Conservation (phyloP, 1,140 invertebrate species). For the Danaus melanippus region DNA sequence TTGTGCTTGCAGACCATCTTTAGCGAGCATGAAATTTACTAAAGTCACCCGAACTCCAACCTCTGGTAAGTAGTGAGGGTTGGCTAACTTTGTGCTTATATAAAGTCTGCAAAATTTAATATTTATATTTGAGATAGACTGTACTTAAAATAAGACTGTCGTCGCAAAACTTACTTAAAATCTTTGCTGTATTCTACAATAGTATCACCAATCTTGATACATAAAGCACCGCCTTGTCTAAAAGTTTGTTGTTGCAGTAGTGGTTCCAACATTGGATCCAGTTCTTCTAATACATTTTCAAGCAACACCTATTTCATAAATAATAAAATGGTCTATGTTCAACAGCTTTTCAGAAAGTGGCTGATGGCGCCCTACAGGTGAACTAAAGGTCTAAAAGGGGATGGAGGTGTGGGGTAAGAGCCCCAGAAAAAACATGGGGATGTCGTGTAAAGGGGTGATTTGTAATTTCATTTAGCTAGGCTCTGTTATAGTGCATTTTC, state of each 20-base stretch:
- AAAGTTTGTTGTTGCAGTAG: constrained; percentile 91
- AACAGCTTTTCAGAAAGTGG: no score
- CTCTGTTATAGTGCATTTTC: no score
- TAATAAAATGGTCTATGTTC: no score
- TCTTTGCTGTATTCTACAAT: constrained; percentile 88
- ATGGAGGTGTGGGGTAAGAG: no score
- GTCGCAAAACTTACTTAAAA: constrained; percentile 78
- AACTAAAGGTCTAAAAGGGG: no score
- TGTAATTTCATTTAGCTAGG: no score
- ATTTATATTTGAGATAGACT: background rate
- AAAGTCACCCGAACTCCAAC: constrained; percentile 92
- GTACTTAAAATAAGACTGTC: background rate
- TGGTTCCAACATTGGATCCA: constrained; percentile 92
- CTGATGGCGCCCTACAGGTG: no score
- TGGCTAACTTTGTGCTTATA: constrained; percentile 94
- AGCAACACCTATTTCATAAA: constrained; percentile 78
- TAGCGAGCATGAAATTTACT: constrained; percentile 95
- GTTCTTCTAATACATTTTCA: constrained; percentile 90
- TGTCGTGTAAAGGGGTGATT: no score
- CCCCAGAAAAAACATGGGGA: no score
- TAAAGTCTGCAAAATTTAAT: constrained; percentile 79
- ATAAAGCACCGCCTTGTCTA: constrained; percentile 86
- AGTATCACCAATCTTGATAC: constrained; percentile 87
- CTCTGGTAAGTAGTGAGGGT: constrained; percentile 95
- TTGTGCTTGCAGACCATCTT: constrained; percentile 92